phyloP scores from a whole-genome alignment of 2,888 invertebrate species.

The Eugnorisma glareosa region DNA sequence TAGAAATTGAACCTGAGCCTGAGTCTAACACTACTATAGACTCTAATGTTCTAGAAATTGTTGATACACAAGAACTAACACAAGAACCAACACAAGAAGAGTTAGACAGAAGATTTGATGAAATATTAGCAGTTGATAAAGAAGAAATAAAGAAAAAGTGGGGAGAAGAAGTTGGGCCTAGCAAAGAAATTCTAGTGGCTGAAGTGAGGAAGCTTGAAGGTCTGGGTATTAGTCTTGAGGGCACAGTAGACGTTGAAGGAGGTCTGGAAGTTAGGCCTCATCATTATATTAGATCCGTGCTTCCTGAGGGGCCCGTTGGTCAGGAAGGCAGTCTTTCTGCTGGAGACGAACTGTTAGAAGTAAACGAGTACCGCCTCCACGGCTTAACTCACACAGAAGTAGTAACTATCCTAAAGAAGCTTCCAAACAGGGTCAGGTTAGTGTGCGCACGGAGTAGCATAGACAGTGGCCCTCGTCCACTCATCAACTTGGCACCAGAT shows the following conservation, averaged over 20 bases:
- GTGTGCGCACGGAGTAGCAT: slow-evolving; percentile 95
- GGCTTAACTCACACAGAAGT: slow-evolving; percentile 99
- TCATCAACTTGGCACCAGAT: slow-evolving; percentile 95
- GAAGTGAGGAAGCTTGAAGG: slow-evolving; percentile 98
- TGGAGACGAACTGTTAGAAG: slow-evolving; percentile 99
- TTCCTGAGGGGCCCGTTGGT: slow-evolving; percentile 99
- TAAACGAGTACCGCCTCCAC: slow-evolving; percentile 97
- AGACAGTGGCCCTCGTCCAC: slow-evolving; percentile 92
- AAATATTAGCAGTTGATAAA: slow-evolving; percentile 88
- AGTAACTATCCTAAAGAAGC: slow-evolving; percentile 97
- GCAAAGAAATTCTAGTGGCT: slow-evolving; percentile 97
- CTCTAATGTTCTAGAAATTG: slow-evolving; percentile 92
- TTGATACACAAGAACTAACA: slow-evolving; percentile 75
- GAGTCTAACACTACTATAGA: slow-evolving; percentile 96
- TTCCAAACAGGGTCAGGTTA: slow-evolving; percentile 97
- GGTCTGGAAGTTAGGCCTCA: slow-evolving; percentile 99
- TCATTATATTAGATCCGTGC: slow-evolving; percentile 98
- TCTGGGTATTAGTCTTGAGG: slow-evolving; percentile 98
- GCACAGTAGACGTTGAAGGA: slow-evolving; percentile 99
- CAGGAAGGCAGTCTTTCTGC: slow-evolving; percentile 96
- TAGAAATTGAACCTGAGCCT: slow-evolving; percentile 94
- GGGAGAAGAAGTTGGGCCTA: slow-evolving; percentile 94
- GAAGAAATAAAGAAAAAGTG: slow-evolving; percentile 95
- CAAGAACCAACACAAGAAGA: slow-evolving; percentile 91
- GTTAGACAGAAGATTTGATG: slow-evolving; percentile 88